Base-by-base conservation (phyloP, 1,140 invertebrate species). In the Apis cerana region DNA sequence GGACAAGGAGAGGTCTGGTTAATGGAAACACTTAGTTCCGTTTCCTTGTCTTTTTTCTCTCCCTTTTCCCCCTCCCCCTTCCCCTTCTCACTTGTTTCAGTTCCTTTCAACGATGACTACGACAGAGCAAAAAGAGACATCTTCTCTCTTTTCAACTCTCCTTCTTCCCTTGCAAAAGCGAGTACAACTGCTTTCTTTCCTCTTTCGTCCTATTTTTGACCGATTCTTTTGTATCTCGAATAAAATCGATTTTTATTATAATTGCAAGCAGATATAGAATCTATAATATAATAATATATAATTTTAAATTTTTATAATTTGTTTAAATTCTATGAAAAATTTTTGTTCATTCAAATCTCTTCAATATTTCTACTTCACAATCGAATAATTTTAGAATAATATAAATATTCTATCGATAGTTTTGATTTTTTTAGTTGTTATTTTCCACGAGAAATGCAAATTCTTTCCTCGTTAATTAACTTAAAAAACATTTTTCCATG, bases 1-100 rank as follows among this genome's bases (percentile, higher is more conserved):
- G 13, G 50, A 68, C 54, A 19, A 67, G 56, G n/a, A 68, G 27
- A 27, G 27, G 21, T 50, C 50, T 58, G 48, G 52, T 83, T 83
- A 83, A 83, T 83, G 75, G 75, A 79, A 83, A 83, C 67, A 83
- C 75, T 83, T 83, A 83, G 75, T 58, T 79, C n/a, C 43, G n/a
- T 79, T 79, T 50, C 33, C 19, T 80, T 58, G 33, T 21, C 5
- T 52, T 70, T 77, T 68, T 9, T 64, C 11, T n/a, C 17, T 59
- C 10, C 59, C 56, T 19, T n/a, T 72, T 54, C 61, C 68, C 21
- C 21, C 21, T 58, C 59, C 43, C 48, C 12, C n/a, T 58, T 65
- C 33, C 7, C 11, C 21, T 50, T 23, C 23, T 54, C 15, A 43
- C 64, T 56, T 17, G 64, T 27, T 54, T 70, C 48, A 17, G 50